Conservation (phyloP, 2,888 invertebrate genomes). For the Lepidocyrtoides sp. region DNA sequence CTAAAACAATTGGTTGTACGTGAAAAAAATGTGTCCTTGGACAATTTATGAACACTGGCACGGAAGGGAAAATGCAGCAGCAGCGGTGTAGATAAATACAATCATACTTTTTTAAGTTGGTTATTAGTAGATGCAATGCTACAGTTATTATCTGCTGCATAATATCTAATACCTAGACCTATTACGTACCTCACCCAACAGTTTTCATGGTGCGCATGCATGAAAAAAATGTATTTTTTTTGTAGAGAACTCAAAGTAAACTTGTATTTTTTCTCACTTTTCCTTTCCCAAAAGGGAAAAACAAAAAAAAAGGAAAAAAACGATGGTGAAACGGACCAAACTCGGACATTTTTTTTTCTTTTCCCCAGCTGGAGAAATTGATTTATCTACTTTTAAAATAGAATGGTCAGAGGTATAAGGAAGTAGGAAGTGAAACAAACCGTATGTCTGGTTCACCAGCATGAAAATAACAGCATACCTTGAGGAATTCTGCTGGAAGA, state of each 20-base stretch:
- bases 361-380: slow-evolving; percentile 60
- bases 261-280: slow-evolving; percentile 14
- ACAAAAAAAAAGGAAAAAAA: background rate
- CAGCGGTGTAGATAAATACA: no score
- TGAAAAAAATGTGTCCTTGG: slow-evolving; percentile 67
- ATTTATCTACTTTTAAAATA: slow-evolving; percentile 75
- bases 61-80: slow-evolving; percentile 24
- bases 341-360: background rate
- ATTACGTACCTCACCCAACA: background rate
- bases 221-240: background rate
- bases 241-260: background rate
- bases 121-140: no score
- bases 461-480: background rate
- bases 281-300: slow-evolving; percentile 24
- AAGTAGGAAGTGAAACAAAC: slow-evolving; percentile 19
- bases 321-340: background rate
- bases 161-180: background rate
- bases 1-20: no score
- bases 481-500: background rate
- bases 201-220: background rate
- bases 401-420: slow-evolving; percentile 42
- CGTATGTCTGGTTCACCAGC: background rate
- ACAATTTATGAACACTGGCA: slow-evolving; percentile 32
- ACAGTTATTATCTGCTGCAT: no score
- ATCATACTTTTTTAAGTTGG: no score